Base-by-base conservation (phyloP, 1,140 invertebrate species). In the Ceratitis capitata region DNA sequence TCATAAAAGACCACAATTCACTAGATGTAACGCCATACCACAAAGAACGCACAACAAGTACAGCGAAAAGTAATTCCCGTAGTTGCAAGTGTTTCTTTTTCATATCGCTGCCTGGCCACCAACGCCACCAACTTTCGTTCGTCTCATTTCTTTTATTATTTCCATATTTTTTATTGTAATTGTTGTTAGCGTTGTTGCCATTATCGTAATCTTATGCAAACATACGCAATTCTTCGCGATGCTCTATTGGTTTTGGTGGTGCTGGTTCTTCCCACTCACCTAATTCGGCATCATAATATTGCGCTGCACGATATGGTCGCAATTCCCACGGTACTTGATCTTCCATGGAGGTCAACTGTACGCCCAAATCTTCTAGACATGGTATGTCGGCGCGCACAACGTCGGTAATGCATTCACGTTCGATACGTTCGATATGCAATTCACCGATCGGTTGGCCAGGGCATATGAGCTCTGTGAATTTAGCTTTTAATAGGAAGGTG, bases 351-450 rank as follows among this genome's bases (percentile, higher is more conserved):
- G 95, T 96, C 53, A 97, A 92, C 61, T 92, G 92, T 1, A 99
- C 94, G 58, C 97, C 97, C 86, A 99, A 94, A 93, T 99, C 98
- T 91, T 97, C 96, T 61, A 99, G 91, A 0, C 95, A 97, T 26
- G 96, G 97, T 39, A 97, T 89, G 23, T 93, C 94, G 23, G 90
- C 88, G 4, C 94, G 87, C 10, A 96, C 92, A 23, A 91, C 90
- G 91, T 99, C 98, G 49, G 94, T 95, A 3, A 95, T 93, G 87
- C 94, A 93, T 92, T 98, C 97, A 94, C 97, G 91, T 93, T 98
- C 97, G 42, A 98, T 89, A 85, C 94, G 94, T 89, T 98, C 97
- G 94, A 95, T 95, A 87, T 95, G 94, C 32, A 98, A 87, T 86
- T 93, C 92, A 19, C 94, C 95, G 23, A 95, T 88, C 1, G 97